Base-by-base conservation (phyloP, 2,113 vertebrate species). In the Podarcis cretensis region DNA sequence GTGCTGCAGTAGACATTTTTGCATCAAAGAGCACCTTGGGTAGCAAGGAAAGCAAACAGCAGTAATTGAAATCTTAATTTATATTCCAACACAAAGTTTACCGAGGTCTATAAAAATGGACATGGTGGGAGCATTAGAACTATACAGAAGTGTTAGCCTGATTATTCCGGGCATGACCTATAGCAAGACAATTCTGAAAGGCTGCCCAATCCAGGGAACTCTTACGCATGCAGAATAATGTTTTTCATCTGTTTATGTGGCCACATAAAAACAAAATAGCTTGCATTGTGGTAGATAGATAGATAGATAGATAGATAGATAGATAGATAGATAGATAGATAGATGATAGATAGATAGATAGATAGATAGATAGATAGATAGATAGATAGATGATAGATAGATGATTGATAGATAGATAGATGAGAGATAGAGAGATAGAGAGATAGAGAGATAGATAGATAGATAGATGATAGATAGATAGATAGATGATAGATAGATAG, bases 51-150 rank as follows among this genome's bases (percentile, higher is more conserved):
- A 97, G 91, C 54, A 96, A 97, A 96, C 81, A 94, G 82, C 83
- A 95, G 86, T 90, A 93, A 83, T 96, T 95, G 87, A 95, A 94
- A 96, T 93, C 83, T 85, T 93, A 95, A 96, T 97, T 96, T 97
- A 96, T 95, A 94, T 92, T 91, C 91, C 88, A 90, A 86, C 93
- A 95, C 89, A 95, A 96, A 93, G 76, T 94, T 96, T 95, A 95
- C 89, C 93, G 88, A 87, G 79, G 84, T 89, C 91, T 71, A 96
- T 96, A 96, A 92, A 95, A 95, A 95, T 93, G 63, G 76, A 94
- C 86, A 48, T 93, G 93, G 90, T 90, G 88, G 84, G 95, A 94
- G 92, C 91, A 94, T 94, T 89, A 93, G 88, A 77, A 89, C 86
- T n/a, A 73, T 81, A 89, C 89, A 87, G 89, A 90, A 90, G 92